A percentile compares a stretch with the other conserved stretches of the same genome.
These are phyloP conservation scores for Acanthornis magna DNA, from an alignment of 2,797 vertebrate genomes.

Conservation along the genomic window DNA sequence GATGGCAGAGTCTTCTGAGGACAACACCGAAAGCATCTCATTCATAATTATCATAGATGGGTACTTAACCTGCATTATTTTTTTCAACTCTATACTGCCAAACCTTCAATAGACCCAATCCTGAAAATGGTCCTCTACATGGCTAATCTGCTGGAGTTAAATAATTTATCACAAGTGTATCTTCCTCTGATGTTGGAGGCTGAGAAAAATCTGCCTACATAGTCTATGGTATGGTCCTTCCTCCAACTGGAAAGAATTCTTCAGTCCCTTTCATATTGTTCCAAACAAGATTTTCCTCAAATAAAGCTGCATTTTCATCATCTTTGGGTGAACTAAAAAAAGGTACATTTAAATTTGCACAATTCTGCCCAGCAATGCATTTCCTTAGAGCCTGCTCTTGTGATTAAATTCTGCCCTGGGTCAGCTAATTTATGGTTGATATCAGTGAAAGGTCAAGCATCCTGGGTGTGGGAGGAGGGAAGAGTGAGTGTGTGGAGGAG, in stretches of 20 bases:
- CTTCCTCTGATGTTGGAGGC: not conserved
- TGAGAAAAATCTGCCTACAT: not conserved
- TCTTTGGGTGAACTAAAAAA: not conserved
- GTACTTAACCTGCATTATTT: not conserved
- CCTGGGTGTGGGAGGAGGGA: conserved; percentile 49
- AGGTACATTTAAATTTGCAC: not conserved
- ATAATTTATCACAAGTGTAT: not conserved
- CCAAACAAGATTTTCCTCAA: not conserved
- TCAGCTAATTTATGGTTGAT: conserved; percentile 24
- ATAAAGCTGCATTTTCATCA: not conserved
- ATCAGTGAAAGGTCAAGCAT: conserved; percentile 41
- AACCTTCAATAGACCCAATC: not conserved
- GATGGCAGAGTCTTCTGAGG: not conserved
- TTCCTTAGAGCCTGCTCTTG: not conserved
- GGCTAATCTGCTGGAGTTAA: not conserved
- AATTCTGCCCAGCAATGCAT: not conserved
- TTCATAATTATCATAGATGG: not conserved
- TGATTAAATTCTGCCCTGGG: not conserved
- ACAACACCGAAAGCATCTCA: not conserved
- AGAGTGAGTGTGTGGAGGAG: not conserved
- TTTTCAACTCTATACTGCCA: not conserved
- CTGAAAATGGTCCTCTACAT: not conserved
- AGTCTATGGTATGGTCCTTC: not conserved
- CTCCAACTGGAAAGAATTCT: not conserved
- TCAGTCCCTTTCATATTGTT: not conserved